A percentile compares a stretch with the other conserved stretches of the same genome.
These are phyloP conservation scores for Berghia stephanieae DNA, from an alignment of 1,140 invertebrate genomes.

Conservation along the genomic window DNA sequence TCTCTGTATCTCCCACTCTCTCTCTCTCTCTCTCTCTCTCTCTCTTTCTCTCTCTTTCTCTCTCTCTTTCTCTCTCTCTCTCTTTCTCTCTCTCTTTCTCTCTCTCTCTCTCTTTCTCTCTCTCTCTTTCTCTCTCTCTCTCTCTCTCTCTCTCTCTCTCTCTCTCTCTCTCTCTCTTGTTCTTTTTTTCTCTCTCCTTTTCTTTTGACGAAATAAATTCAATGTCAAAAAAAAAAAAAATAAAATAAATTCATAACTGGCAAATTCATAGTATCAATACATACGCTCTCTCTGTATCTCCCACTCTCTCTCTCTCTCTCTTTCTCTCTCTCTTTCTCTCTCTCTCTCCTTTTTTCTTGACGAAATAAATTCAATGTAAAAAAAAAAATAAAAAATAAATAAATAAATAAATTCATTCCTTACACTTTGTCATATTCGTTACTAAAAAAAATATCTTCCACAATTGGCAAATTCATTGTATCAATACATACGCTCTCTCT, in stretches of 20 bases:
- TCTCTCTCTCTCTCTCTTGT: background rate
- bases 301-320: no score
- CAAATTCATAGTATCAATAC: background rate
- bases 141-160: background rate
- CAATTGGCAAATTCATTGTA: no score
- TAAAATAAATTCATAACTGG: background rate
- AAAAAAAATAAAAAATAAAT: no score
- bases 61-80: no score
- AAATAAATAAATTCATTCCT: no score
- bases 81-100: no score
- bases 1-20: constrained; percentile 19
- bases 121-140: constrained; percentile 26
- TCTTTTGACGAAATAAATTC: no score
- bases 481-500: no score
- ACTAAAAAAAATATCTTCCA: no score
- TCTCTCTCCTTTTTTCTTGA: no score
- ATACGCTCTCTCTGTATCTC: constrained; percentile 14
- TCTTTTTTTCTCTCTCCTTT: constrained; percentile 1
- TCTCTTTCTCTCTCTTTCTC: background rate
- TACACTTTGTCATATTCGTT: no score
- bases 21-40: constrained; percentile 28
- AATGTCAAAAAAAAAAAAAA: background rate
- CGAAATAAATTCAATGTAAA: no score
- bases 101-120: constrained; percentile 19
- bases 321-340: constrained; percentile 20